Conservation (phyloP, 2,113 vertebrate genomes). For the Cranoglanis bouderius region DNA sequence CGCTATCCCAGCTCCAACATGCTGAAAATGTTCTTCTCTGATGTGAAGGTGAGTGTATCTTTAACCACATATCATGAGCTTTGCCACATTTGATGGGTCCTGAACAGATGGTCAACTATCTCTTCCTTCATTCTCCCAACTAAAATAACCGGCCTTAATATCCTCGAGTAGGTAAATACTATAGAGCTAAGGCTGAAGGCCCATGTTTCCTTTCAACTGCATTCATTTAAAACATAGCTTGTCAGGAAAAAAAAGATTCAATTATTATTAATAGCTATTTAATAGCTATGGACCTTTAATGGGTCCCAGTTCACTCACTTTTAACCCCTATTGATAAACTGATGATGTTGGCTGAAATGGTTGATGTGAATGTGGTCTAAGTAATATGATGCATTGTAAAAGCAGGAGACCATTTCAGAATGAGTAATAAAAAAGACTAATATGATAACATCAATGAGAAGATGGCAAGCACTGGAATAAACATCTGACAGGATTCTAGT, state of each 20-base stretch:
- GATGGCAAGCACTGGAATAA: not conserved
- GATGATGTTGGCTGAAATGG: not conserved
- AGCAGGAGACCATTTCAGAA: too few species aligned
- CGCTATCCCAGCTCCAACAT: constrained; percentile 99
- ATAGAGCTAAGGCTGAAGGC: constrained; percentile 33
- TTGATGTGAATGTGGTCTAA: not conserved
- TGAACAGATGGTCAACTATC: constrained; percentile 66
- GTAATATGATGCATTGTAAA: too few species aligned
- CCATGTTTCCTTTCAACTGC: constrained; percentile 65
- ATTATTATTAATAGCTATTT: constrained; percentile 30
- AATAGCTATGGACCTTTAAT: not conserved
- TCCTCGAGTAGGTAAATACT: constrained; percentile 39
- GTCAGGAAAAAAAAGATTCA: not conserved
- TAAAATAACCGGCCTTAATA: constrained; percentile 76
- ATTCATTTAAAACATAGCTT: constrained; percentile 28
- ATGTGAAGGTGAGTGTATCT: constrained; percentile 90
- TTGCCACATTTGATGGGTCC: constrained; percentile 62
- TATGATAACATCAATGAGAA: not conserved
- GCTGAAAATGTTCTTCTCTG: constrained; percentile 99
- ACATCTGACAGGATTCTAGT: not conserved
- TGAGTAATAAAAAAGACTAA: not conserved
- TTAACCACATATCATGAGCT: constrained; percentile 42
- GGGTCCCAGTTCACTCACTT: not conserved
- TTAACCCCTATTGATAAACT: constrained; percentile 8
- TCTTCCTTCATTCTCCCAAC: constrained; percentile 67